Percentiles rank a stretch among this genome's conserved stretches.
Evolutionary conservation across 2,113 vertebrate species (phyloP).

Genomic region (Petaurus breviceps): DNA sequence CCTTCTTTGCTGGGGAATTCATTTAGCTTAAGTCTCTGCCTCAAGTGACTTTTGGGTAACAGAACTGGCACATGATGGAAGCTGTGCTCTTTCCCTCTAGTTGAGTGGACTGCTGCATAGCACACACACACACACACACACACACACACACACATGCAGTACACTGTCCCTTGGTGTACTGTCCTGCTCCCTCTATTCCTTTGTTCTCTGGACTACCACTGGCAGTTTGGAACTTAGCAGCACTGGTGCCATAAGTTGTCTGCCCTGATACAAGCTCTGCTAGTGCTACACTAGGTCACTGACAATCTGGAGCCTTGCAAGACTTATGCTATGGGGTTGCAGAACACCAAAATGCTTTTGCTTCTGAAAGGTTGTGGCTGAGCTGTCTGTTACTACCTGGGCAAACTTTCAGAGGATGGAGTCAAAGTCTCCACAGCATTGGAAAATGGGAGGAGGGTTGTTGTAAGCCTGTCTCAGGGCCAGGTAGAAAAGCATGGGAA

Average conservation of each 20-base stretch:
- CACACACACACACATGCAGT: neutral
- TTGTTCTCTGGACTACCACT: neutral
- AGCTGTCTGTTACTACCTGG: neutral
- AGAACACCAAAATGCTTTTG: neutral
- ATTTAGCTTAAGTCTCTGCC: neutral
- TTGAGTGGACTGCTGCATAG: neutral
- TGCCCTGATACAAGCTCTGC: too few species aligned
- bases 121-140: neutral
- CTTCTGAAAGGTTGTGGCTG: neutral
- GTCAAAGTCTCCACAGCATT: too few species aligned
- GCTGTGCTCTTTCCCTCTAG: neutral
- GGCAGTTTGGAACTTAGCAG: neutral
- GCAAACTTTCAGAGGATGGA: neutral
- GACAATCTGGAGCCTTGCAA: too few species aligned
- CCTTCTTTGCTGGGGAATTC: neutral
- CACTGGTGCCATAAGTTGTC: too few species aligned
- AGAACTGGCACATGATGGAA: neutral
- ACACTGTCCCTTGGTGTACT: fast-evolving
- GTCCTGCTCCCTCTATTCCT: neutral
- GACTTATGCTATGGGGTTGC: too few species aligned
- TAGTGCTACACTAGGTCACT: too few species aligned
- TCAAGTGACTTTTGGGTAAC: neutral
- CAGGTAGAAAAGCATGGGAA: too few species aligned
- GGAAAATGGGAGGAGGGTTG: too few species aligned
- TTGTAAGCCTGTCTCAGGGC: too few species aligned